A percentile compares a stretch with the other conserved stretches of the same genome.
Conservation (phyloP, 2,888 invertebrate species). For the Pseudococcus jackbeardsleyi region DNA sequence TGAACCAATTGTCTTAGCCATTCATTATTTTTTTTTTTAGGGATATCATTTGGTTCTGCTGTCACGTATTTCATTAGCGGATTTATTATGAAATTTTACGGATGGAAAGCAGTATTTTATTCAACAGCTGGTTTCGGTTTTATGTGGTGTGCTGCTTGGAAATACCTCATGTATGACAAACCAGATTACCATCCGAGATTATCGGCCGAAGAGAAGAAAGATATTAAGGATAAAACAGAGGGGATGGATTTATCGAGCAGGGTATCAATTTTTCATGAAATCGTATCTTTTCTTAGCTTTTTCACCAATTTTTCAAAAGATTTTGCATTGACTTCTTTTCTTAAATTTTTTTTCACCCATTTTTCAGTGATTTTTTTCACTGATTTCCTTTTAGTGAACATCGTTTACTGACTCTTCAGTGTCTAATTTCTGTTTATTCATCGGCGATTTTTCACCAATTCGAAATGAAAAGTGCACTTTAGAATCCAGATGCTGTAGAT, state of each 20-base stretch:
- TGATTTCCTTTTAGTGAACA: too few relatives aligned
- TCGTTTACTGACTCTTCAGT: too few relatives aligned
- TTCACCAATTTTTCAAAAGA: too few relatives aligned
- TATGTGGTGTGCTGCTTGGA: slow-evolving; percentile 79
- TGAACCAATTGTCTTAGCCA: too few relatives aligned
- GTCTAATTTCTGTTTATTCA: too few relatives aligned
- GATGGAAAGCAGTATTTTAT: slow-evolving; percentile 82
- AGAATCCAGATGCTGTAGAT: too few relatives aligned
- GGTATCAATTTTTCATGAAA: neutral
- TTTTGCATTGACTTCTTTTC: too few relatives aligned
- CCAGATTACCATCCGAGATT: slow-evolving; percentile 79
- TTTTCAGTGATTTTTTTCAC: too few relatives aligned
- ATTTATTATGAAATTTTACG: slow-evolving; percentile 75
- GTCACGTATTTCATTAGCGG: slow-evolving; percentile 82
- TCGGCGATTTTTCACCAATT: too few relatives aligned
- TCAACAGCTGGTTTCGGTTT: slow-evolving; percentile 76
- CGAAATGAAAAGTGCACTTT: too few relatives aligned
- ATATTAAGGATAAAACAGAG: slow-evolving; percentile 74
- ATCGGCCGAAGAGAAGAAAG: slow-evolving; percentile 73
- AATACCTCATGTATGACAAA: slow-evolving; percentile 76
- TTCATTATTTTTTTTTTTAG: slow-evolving; percentile 70
- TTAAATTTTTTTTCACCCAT: too few relatives aligned
- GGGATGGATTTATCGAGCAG: slow-evolving; percentile 68
- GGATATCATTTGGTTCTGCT: slow-evolving; percentile 78
- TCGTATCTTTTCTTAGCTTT: too few relatives aligned